Conservation (phyloP, 2,797 vertebrate species). For the Propithecus deckenii region DNA sequence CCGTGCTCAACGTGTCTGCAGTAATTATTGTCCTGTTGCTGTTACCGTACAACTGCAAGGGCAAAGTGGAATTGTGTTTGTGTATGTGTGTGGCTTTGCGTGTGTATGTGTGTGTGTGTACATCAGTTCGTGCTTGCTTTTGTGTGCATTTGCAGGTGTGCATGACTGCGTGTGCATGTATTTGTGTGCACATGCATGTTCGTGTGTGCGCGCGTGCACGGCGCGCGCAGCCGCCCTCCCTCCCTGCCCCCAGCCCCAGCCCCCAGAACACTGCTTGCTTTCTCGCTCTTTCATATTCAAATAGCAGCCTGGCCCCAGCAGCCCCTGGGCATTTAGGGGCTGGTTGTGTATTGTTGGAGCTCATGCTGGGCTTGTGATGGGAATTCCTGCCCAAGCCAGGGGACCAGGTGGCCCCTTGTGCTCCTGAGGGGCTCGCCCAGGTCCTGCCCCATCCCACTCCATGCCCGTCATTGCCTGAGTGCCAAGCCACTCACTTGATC, state of each 20-base stretch:
- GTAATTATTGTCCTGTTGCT: neutral
- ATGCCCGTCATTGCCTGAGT: neutral
- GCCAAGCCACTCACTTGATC: neutral
- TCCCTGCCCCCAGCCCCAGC: neutral
- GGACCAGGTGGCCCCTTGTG: neutral
- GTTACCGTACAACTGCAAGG: neutral
- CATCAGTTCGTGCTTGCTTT: neutral
- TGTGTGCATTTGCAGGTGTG: neutral
- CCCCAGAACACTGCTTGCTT: conserved; percentile 40
- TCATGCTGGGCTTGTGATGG: conserved; percentile 45
- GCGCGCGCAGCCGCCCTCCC: neutral
- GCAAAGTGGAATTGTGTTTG: neutral
- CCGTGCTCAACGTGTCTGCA: accelerated
- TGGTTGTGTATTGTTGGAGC: conserved; percentile 68
- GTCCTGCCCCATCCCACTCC: neutral
- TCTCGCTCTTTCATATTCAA: conserved; percentile 83
- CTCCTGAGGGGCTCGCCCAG: neutral
- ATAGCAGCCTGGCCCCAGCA: conserved; percentile 59
- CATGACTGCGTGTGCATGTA: neutral
- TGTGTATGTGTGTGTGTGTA: too few relatives aligned
- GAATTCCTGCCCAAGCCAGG: conserved; percentile 46
- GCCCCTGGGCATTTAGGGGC: conserved; percentile 59
- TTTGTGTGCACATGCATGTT: neutral
- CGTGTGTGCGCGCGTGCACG: too few relatives aligned
- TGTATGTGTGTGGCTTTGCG: neutral